These are phyloP conservation scores for Sibirionetta formosa DNA, from an alignment of 2,797 vertebrate genomes.

Conservation along the genomic window DNA sequence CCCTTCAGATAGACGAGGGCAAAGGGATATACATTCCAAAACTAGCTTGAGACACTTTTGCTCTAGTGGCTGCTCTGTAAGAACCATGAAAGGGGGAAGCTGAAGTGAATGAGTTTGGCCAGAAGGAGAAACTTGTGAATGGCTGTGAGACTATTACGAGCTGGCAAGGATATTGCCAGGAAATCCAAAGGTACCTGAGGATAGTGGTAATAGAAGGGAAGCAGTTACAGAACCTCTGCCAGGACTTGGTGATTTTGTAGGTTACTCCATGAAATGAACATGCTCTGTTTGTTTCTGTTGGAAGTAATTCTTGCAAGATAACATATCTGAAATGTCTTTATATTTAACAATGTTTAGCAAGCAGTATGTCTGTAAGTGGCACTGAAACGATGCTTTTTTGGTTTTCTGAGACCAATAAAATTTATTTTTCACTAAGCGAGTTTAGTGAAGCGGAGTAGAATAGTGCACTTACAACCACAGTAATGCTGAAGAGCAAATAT, in stretches of 20 bases:
- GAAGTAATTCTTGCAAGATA: not conserved
- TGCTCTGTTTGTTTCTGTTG: not conserved
- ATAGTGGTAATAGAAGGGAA: not conserved
- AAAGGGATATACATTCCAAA: not conserved
- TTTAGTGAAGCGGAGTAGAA: not conserved
- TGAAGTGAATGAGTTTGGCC: not conserved
- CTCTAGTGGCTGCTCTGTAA: not conserved
- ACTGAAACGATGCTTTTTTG: not conserved
- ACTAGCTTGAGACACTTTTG: not conserved
- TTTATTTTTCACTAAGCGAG: fast-evolving
- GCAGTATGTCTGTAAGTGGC: not conserved
- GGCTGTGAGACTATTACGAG: not conserved
- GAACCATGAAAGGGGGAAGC: not conserved
- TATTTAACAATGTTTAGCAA: not conserved
- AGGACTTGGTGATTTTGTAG: not conserved
- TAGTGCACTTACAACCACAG: not conserved
- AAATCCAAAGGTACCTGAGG: not conserved
- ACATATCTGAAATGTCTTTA: not conserved
- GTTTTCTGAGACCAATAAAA: not conserved
- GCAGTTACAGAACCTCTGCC: not conserved
- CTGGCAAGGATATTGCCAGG: not conserved
- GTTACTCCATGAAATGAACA: not conserved
- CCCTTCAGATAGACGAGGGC: not conserved
- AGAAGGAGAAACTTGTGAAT: not conserved
- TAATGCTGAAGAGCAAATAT: not conserved